A percentile compares a stretch with the other conserved stretches of the same genome.
Evolutionary conservation across 2,113 vertebrate genomes (phyloP).

Genomic region (Eulemur macaco): DNA sequence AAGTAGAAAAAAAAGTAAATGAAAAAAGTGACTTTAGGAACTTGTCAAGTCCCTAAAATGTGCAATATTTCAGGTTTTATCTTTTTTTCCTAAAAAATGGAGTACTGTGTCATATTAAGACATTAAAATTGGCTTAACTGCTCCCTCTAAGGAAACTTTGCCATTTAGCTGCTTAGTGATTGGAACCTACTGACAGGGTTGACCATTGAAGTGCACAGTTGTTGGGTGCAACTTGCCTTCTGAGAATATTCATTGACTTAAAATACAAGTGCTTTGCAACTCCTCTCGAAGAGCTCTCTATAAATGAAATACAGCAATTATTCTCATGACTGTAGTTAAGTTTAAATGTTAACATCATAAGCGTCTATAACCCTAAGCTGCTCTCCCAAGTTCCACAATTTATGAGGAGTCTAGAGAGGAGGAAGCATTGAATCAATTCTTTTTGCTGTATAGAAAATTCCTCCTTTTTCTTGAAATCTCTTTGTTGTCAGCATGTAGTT

Average conservation of each 20-base stretch:
- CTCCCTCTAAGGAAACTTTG: conserved; percentile 36
- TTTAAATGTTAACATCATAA: conserved; percentile 28
- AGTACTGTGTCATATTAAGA: conserved; percentile 36
- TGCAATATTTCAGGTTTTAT: conserved; percentile 43
- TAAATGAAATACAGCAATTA: conserved; percentile 42
- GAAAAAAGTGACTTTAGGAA: not conserved
- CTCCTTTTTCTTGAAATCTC: not conserved
- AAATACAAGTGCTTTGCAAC: not conserved
- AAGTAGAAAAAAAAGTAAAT: not conserved
- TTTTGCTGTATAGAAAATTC: not conserved
- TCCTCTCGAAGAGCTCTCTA: not conserved
- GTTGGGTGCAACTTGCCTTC: not conserved
- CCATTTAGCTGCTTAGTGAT: conserved; percentile 45
- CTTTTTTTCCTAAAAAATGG: not conserved
- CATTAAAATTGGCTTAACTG: conserved; percentile 26
- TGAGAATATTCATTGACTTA: not conserved
- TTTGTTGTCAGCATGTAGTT: not conserved
- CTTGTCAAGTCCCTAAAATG: not conserved
- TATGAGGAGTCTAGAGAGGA: not conserved
- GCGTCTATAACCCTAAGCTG: not conserved
- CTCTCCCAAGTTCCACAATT: not conserved
- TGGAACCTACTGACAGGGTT: not conserved
- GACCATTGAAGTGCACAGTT: not conserved
- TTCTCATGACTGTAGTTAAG: not conserved
- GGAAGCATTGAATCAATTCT: not conserved